Evolutionary conservation across 1,140 invertebrate genomes (phyloP).

Genomic region (Tenebrio molitor): DNA sequence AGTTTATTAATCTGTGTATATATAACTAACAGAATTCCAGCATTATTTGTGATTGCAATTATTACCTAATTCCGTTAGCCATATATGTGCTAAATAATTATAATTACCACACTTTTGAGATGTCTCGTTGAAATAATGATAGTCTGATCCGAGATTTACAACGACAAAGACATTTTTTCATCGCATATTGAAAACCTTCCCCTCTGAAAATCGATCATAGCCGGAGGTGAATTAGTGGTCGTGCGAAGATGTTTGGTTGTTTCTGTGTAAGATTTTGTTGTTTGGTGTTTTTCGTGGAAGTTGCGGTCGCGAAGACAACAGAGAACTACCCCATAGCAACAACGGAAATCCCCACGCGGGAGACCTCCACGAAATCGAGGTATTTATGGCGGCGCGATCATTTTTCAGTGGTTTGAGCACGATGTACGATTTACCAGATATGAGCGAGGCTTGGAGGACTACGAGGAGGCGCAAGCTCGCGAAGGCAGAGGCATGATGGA

Average conservation of each 20-base stretch:
- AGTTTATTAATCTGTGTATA: slow-evolving; percentile 48
- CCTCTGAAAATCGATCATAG: slow-evolving; percentile 49
- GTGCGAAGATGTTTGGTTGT: slow-evolving; percentile 31
- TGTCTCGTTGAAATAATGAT: slow-evolving; percentile 32
- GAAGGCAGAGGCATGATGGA: slow-evolving; percentile 58
- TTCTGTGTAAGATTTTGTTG: slow-evolving; percentile 23
- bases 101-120: slow-evolving; percentile 55
- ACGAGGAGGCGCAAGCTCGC: slow-evolving; percentile 58
- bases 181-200: slow-evolving; percentile 4
- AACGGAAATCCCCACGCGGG: slow-evolving; percentile 36
- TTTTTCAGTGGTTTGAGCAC: slow-evolving; percentile 11
- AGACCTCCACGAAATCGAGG: slow-evolving; percentile 49
- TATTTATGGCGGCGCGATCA: slow-evolving; percentile 43
- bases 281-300: slow-evolving; percentile 49
- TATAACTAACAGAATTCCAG: slow-evolving; percentile 56
- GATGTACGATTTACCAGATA: slow-evolving; percentile 53
- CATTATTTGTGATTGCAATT: slow-evolving; percentile 61
- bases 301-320: slow-evolving; percentile 45
- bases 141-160: slow-evolving; percentile 39
- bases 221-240: slow-evolving; percentile 45
- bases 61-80: slow-evolving; percentile 61
- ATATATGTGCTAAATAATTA: slow-evolving; percentile 60
- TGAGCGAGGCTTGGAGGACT: slow-evolving; percentile 62
- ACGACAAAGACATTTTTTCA: slow-evolving; percentile 31
- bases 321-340: slow-evolving; percentile 45